These are phyloP conservation scores for Metallyticus violacea DNA, from an alignment of 2,888 invertebrate species.

Conservation along the genomic window DNA sequence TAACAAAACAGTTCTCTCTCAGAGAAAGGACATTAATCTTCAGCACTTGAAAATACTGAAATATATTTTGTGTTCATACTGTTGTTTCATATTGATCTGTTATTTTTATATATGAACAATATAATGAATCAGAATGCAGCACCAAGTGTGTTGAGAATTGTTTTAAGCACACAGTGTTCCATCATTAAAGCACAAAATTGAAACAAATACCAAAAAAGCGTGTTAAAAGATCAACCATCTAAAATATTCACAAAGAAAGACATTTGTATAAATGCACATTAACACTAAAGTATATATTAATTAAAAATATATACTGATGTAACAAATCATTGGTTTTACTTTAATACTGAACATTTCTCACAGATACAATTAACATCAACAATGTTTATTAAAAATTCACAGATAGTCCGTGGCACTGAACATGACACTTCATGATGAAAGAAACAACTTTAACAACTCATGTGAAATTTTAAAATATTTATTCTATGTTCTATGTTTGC, in stretches of 20 bases:
- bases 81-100: background rate
- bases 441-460: background rate
- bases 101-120: background rate
- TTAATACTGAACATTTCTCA: conserved; percentile 4
- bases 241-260: background rate
- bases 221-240: background rate
- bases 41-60: background rate
- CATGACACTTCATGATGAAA: background rate
- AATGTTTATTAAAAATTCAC: background rate
- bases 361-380: background rate
- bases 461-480: background rate
- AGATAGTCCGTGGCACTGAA: background rate
- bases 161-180: background rate
- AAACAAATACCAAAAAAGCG: background rate
- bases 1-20: background rate
- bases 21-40: background rate
- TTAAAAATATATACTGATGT: background rate
- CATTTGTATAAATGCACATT: background rate
- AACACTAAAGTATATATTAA: background rate
- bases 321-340: background rate
- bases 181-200: background rate
- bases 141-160: background rate
- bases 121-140: background rate
- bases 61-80: background rate
- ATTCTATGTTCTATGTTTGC: background rate